These are phyloP conservation scores for Armadillidium nasatum DNA, from an alignment of 1,140 invertebrate genomes.

Conservation along the genomic window DNA sequence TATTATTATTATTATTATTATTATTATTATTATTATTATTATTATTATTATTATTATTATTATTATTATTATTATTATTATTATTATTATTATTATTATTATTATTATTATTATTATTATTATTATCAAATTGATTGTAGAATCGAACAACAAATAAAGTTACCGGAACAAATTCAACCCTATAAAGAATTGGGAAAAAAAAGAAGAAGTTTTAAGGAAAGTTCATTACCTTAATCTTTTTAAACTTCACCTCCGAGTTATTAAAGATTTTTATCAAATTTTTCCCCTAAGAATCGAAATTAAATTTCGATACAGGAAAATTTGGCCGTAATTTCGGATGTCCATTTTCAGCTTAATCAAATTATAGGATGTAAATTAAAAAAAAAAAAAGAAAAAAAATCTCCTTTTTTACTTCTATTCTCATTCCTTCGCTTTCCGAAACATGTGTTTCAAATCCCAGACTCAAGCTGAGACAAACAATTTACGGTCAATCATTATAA, in stretches of 20 bases:
- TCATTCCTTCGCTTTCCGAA: neutral
- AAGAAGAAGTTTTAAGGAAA: neutral
- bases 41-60: constrained; percentile 9
- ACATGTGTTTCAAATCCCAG: neutral
- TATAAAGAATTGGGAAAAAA: neutral
- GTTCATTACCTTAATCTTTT: constrained; percentile 6
- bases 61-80: constrained; percentile 15
- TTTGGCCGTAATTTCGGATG: too few species aligned
- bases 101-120: constrained; percentile 12
- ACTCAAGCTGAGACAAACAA: neutral
- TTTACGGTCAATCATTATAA: too few species aligned
- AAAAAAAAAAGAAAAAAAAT: too few species aligned
- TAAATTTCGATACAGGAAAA: neutral
- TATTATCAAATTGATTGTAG: too few species aligned
- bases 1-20: constrained; percentile 13
- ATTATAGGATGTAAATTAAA: too few species aligned
- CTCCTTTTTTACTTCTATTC: too few species aligned
- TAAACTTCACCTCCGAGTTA: neutral
- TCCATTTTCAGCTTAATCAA: too few species aligned
- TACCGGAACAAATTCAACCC: neutral
- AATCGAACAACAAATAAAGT: too few species aligned
- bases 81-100: constrained; percentile 15
- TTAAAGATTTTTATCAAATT: constrained; percentile 4
- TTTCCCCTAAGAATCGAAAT: neutral
- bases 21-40: constrained; percentile 15